phyloP scores from a whole-genome alignment of 1,140 invertebrate species.

The Sitobion miscanthi region DNA sequence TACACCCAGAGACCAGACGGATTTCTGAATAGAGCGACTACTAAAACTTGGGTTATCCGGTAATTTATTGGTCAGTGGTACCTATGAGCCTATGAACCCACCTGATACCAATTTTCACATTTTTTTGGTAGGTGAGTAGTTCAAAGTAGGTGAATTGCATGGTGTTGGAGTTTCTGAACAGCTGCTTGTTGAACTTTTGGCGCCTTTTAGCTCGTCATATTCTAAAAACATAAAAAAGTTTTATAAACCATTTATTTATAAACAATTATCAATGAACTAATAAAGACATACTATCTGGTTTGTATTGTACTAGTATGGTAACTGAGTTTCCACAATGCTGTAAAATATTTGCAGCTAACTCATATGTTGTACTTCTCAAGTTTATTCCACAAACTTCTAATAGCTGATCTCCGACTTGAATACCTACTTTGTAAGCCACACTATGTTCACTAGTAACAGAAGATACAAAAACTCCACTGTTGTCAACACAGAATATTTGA shows the following conservation, averaged over 20 bases:
- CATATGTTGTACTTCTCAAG: conserved; percentile 92
- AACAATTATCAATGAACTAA: background rate
- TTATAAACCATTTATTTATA: background rate
- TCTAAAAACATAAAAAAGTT: conserved; percentile 63
- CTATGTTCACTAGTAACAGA: conserved; percentile 87
- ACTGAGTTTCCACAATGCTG: conserved; percentile 94
- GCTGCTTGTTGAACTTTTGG: conserved; percentile 69
- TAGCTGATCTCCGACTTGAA: conserved; percentile 87
- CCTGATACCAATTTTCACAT: no score
- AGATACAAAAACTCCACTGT: conserved; percentile 93
- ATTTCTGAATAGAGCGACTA: no score
- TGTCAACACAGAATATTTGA: conserved; percentile 85
- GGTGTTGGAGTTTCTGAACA: conserved; percentile 84
- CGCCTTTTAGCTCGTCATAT: conserved; percentile 76
- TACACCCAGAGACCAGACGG: no score
- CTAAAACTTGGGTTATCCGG: no score
- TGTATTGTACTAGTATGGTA: conserved; percentile 96
- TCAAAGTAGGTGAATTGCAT: conserved; percentile 77
- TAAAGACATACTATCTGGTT: conserved; percentile 79
- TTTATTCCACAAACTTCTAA: conserved; percentile 97
- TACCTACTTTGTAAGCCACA: conserved; percentile 79
- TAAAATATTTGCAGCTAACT: conserved; percentile 88
- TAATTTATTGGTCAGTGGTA: no score
- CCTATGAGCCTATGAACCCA: no score
- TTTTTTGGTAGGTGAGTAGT: no score